Conservation (phyloP, 1,140 invertebrate species). For the Acyrthosiphon pisum region DNA sequence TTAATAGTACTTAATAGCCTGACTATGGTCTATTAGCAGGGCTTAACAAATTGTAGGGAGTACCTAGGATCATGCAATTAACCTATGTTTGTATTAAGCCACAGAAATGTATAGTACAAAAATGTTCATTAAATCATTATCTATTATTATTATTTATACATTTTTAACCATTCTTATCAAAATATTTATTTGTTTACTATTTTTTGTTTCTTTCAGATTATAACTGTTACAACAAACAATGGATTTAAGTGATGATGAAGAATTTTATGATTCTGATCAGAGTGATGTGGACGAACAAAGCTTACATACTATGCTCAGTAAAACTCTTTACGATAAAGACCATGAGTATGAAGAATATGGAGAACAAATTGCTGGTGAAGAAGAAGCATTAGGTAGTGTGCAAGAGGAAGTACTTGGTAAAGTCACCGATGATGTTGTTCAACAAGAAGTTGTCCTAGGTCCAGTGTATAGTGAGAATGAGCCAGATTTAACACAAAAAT, state of each 20-base stretch:
- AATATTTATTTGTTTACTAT: background rate
- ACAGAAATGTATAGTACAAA: background rate
- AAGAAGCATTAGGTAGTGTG: constrained; percentile 9
- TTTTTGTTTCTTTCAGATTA: background rate
- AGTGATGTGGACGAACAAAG: constrained; percentile 37
- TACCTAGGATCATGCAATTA: too few relatives aligned
- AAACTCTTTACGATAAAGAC: constrained; percentile 15
- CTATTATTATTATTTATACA: background rate
- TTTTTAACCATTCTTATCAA: background rate
- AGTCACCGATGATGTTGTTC: background rate
- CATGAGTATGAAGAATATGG: constrained; percentile 1
- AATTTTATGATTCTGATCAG: constrained; percentile 43
- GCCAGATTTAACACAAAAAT: background rate
- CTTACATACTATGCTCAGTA: constrained; percentile 35
- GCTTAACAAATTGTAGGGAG: too few relatives aligned
- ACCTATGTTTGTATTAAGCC: too few relatives aligned
- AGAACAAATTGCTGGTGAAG: background rate
- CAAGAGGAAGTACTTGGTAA: constrained; percentile 51
- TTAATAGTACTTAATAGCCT: too few relatives aligned
- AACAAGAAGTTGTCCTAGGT: constrained; percentile 3
- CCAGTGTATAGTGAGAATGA: background rate
- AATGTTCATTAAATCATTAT: background rate
- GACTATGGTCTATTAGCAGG: too few relatives aligned
- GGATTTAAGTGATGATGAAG: constrained; percentile 48
- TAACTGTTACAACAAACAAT: background rate